Evolutionary conservation across 2,888 invertebrate genomes (phyloP).

Genomic region (Temnothorax ravouxi): DNA sequence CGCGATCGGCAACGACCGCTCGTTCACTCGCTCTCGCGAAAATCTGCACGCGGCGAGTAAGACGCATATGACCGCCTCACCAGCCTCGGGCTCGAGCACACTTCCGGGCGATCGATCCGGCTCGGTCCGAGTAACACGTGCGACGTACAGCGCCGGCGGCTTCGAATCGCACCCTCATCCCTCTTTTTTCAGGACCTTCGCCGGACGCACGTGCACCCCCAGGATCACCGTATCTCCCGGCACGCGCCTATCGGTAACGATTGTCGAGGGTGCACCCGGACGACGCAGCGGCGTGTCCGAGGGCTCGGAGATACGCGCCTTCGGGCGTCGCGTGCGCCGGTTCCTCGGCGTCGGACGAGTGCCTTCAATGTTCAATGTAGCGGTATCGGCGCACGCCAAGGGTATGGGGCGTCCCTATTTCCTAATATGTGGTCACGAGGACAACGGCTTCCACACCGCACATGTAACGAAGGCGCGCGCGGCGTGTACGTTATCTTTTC

Average conservation of each 20-base stretch:
- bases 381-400: slow-evolving; percentile 25
- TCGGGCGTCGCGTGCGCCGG: slow-evolving; percentile 36
- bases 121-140: slow-evolving; percentile 68
- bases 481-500: not conserved
- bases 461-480: slow-evolving; percentile 10
- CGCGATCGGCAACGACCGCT: too few relatives aligned
- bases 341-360: not conserved
- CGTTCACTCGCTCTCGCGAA: not conserved
- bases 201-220: not conserved
- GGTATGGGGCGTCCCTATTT: slow-evolving; percentile 19
- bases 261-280: not conserved
- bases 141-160: slow-evolving; percentile 54
- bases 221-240: too few relatives aligned
- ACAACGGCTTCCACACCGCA: slow-evolving; percentile 40
- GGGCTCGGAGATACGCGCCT: not conserved
- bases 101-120: slow-evolving; percentile 75
- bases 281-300: not conserved
- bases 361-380: not conserved
- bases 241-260: not conserved
- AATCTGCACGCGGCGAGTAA: slow-evolving; percentile 34
- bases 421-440: slow-evolving; percentile 53
- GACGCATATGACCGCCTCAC: slow-evolving; percentile 43
- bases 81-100: slow-evolving; percentile 55
- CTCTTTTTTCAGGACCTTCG: not conserved
- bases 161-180: slow-evolving; percentile 49